These are phyloP conservation scores for Lordiphosa mommai DNA, from an alignment of 1,140 invertebrate species.

Conservation along the genomic window DNA sequence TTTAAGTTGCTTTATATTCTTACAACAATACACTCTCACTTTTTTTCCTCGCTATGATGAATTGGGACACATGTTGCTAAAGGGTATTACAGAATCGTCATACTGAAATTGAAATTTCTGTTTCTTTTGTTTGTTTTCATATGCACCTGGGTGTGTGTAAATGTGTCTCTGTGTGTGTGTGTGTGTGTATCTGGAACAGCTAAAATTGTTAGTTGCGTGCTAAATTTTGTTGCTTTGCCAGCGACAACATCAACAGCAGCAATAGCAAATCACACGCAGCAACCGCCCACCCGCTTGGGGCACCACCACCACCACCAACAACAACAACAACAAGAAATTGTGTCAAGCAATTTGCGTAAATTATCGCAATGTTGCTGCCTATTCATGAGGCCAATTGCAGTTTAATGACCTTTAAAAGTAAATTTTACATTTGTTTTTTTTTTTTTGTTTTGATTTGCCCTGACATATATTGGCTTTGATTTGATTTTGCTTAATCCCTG, in stretches of 20 bases:
- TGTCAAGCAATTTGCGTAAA: slow-evolving; percentile 78
- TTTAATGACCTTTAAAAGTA: slow-evolving; percentile 63
- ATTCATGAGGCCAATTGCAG: slow-evolving; percentile 18
- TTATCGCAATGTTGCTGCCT: slow-evolving; percentile 48
- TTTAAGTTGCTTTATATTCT: too few relatives aligned
- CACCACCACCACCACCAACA: slow-evolving; percentile 16
- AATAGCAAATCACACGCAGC: slow-evolving; percentile 30
- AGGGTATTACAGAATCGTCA: slow-evolving; percentile 3
- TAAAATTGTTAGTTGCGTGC: slow-evolving; percentile 77
- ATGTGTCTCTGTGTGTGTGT: slow-evolving; percentile 27
- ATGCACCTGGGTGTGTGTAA: slow-evolving; percentile 42
- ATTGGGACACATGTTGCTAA: too few relatives aligned
- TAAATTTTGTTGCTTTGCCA: slow-evolving; percentile 51
- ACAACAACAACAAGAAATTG: slow-evolving; percentile 46
- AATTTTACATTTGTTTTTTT: slow-evolving; percentile 22
- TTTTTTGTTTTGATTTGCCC: slow-evolving; percentile 30
- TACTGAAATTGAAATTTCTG: slow-evolving; percentile 4
- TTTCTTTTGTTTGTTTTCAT: slow-evolving; percentile 39
- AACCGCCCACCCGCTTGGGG: slow-evolving; percentile 38
- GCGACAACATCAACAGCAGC: slow-evolving; percentile 20
- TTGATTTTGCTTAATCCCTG: slow-evolving; percentile 27
- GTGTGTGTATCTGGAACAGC: slow-evolving; percentile 61
- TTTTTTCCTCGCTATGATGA: too few relatives aligned
- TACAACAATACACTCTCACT: too few relatives aligned
- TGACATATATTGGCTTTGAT: slow-evolving; percentile 32